phyloP scores from a whole-genome alignment of 2,888 invertebrate genomes.

The Celastrina argiolus region DNA sequence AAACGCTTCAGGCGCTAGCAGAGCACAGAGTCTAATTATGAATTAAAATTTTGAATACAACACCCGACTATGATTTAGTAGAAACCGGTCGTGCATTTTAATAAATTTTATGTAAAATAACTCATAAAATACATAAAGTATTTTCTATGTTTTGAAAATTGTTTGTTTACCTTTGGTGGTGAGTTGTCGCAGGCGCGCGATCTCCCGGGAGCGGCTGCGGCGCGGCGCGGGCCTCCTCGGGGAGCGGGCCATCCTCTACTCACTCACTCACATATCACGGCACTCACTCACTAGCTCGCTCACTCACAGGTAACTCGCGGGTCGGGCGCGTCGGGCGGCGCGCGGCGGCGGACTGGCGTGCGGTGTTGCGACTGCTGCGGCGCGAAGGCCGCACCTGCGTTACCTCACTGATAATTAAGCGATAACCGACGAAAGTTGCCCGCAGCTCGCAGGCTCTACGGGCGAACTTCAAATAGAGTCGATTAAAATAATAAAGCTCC shows the following conservation, averaged over 20 bases:
- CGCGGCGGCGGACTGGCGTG: conserved; percentile 39
- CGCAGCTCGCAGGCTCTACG: conserved; percentile 13
- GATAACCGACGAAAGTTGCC: conserved; percentile 20
- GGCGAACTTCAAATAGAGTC: neutral
- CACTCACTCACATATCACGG: conserved; percentile 33
- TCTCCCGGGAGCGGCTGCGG: conserved; percentile 57
- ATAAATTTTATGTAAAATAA: no score
- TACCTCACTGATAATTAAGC: conserved; percentile 54
- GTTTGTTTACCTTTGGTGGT: conserved; percentile 53
- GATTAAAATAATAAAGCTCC: neutral
- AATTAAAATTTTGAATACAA: no score
- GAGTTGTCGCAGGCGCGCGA: conserved; percentile 58
- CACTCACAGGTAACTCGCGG: conserved; percentile 22
- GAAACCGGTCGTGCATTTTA: no score
- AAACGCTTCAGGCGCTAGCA: neutral
- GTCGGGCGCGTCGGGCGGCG: conserved; percentile 53
- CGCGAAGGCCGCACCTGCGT: conserved; percentile 33
- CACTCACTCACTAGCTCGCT: conserved; percentile 35
- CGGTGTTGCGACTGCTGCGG: conserved; percentile 23
- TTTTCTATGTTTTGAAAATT: neutral
- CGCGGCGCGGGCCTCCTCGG: conserved; percentile 58
- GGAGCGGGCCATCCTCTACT: conserved; percentile 61
- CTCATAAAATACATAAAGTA: no score
- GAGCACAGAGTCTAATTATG: no score
- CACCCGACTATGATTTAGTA: no score